Conservation (phyloP, 2,113 vertebrate species). For the Dinomys branickii region DNA sequence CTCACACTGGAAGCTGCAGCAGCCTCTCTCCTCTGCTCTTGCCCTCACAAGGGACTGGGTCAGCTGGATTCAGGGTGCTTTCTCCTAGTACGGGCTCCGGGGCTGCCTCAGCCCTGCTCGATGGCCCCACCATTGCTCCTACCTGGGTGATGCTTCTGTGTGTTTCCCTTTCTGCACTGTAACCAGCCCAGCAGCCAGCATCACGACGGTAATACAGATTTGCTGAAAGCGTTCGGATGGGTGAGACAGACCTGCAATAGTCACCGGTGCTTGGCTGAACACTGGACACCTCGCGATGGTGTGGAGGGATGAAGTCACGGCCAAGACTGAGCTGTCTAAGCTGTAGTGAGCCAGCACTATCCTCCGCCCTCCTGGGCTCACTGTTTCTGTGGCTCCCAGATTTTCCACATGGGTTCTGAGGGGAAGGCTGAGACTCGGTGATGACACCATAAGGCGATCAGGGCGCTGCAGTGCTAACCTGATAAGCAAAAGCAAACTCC, state of each 20-base stretch:
- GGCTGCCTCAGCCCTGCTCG: neutral
- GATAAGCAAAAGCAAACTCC: neutral
- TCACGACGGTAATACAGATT: neutral
- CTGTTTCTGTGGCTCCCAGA: neutral
- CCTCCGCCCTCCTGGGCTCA: neutral
- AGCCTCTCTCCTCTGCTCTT: neutral
- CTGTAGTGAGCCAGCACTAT: neutral
- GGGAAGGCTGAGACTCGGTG: neutral
- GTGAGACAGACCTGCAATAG: neutral
- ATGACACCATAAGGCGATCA: neutral
- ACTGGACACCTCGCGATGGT: no score
- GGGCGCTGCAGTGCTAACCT: neutral
- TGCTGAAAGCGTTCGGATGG: neutral
- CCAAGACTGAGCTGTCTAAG: neutral
- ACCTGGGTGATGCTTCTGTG: neutral
- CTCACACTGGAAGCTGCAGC: rapidly evolving
- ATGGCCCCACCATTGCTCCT: rapidly evolving
- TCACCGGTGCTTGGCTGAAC: neutral
- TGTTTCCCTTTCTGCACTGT: neutral
- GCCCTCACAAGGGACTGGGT: neutral
- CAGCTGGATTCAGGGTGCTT: no score
- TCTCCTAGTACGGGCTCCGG: rapidly evolving
- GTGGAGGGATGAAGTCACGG: neutral
- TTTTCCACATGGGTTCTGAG: neutral
- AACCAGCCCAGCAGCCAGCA: no score